Base-by-base conservation (phyloP, 2,113 vertebrate species). In the Cyanistes caeruleus region DNA sequence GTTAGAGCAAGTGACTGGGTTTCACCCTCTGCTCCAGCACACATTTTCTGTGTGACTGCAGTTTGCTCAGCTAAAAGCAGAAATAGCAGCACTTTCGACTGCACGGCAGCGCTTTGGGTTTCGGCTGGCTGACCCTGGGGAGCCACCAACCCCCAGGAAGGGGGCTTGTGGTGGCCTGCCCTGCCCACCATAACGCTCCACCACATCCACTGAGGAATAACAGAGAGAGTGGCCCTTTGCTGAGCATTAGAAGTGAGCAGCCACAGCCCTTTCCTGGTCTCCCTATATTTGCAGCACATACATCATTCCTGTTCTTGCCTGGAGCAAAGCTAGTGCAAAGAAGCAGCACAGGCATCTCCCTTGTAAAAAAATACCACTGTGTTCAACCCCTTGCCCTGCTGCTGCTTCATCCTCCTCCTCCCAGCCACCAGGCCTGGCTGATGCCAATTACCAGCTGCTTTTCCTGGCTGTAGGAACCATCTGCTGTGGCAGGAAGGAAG, bases 61-160 rank as follows among this genome's bases (percentile, higher is more conserved):
- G 58, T 87, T 84, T 69, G 70, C 89, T 76, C 51, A 69, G 86
- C 87, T 90, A 65, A 83, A 89, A 95, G 60, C 68, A 91, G 87
- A 78, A 93, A 94, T 52, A 75, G 78, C 83, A 93, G 43, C 55
- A 52, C 65, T 93, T 90, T 33, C 12, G 8, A 33, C 39, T 5
- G 6, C 0, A 2, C 0, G 0, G 76, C 79, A 46, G 63, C 81
- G 37, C 44, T 80, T 80, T 0, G 2, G 62, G 39, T 70, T 83
- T 67, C 88, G 52, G 82, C 89, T 39, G 75, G 5, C 55, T 39
- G 30, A 63, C 35, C 65, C 72, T 0, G 0, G 74, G 76, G 77
- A 83, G 59, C 44, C 3, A 3, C 55, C 3, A 4, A 3, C 28
- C 43, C 56, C 41, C 2, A 3, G 49, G 65, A 56, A 33, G 58